Evolutionary conservation across 23 tunicate species (phyloP), one percentile per base, ranked within the genome.

Genomic region (Corella eumyota): DNA sequence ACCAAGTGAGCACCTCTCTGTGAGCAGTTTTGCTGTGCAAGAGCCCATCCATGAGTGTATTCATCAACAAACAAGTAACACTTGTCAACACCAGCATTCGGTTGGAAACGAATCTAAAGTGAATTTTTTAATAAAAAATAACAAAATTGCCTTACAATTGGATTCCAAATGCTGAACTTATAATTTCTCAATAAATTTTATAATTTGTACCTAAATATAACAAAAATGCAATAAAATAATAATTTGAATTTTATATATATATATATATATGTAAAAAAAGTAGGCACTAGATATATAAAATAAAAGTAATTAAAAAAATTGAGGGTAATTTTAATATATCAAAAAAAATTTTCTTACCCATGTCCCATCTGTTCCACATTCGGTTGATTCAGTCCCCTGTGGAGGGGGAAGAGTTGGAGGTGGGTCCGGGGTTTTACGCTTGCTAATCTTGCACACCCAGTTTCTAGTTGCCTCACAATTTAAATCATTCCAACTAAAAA

Each of bases 401-500:
- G 85, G 75, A 4, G 95, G 79, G 6, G 85, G 80, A 0, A 66
- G 30, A 22, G 85, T 71, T 3, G 95, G 80, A 25, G 95, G 85
- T 38, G 79, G 72, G 3, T 3, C 40, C 1, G 85, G 85, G 0
- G 66, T 28, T 17, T 31, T 66, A 32, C 57, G 47, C 50, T 86
- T 86, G 1, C 68, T 34, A 40, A 86, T 86, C 51, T 86, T 86
- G 54, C 95, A 86, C 58, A 77, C 52, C 75, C 78, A 86, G 51
- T 86, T 86, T 27, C 95, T 48, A 11, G 60, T 44, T 2, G 75
- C 71, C 32, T 77, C 80, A 61, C 95, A 86, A 30, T 77, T 77
- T 29, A 86, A 47, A 35, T 86, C 95, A 66, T 86, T 86, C 95
- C 95, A 86, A 37, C 95, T 86, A 57, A 25, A 35, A 50, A n/a